Conservation (phyloP, 2,113 vertebrate species). For the Pan paniscus region DNA sequence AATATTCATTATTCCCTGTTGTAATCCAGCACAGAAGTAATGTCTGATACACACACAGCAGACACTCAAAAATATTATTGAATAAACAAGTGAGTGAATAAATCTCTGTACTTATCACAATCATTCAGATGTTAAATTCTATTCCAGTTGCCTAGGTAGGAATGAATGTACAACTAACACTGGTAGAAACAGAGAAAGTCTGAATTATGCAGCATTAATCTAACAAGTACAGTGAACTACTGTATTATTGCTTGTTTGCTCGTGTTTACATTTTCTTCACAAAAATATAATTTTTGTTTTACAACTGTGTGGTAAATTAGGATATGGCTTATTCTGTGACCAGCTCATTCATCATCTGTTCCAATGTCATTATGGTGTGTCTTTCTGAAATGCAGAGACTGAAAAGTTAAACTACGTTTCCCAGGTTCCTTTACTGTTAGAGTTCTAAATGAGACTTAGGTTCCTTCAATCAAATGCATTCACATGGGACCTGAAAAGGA, state of each 20-base stretch:
- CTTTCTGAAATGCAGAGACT: neutral
- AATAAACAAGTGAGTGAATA: constrained; percentile 47
- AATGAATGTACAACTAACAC: neutral
- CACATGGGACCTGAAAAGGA: neutral
- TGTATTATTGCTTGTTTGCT: constrained; percentile 54
- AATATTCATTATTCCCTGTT: constrained; percentile 5
- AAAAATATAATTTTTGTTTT: constrained; percentile 64
- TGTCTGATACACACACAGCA: neutral
- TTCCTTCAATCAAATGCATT: neutral
- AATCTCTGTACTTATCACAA: constrained; percentile 35
- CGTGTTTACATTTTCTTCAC: constrained; percentile 45
- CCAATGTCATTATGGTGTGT: neutral
- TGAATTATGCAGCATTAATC: constrained; percentile 16
- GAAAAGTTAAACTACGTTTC: neutral
- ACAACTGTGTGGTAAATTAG: neutral
- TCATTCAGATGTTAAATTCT: constrained; percentile 47
- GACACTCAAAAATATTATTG: constrained; percentile 3
- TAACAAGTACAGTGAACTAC: constrained; percentile 1
- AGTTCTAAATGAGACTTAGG: neutral
- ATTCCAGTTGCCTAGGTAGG: constrained; percentile 23
- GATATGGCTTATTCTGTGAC: neutral
- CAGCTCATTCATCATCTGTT: constrained; percentile 17
- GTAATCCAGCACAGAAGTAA: neutral
- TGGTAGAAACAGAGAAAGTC: constrained; percentile 7
- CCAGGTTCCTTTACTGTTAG: constrained; percentile 5